phyloP scores from a whole-genome alignment of 2,797 vertebrate species.

The Phyllotis vaccarum region DNA sequence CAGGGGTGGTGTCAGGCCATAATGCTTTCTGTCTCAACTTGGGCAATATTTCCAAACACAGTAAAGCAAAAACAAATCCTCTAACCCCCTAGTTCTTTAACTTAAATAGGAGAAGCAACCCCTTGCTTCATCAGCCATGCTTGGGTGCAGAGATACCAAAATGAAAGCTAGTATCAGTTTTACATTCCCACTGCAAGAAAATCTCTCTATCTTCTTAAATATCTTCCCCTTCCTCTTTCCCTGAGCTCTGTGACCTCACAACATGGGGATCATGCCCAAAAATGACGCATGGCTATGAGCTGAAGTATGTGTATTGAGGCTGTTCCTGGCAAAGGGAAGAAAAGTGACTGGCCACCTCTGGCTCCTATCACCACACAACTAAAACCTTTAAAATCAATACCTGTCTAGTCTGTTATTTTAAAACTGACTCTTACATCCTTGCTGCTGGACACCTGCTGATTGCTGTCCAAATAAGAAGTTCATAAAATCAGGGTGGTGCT shows the following conservation, averaged over 20 bases:
- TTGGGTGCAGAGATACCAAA: not conserved
- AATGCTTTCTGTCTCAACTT: not conserved
- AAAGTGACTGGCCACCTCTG: no score
- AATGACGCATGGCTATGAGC: not conserved
- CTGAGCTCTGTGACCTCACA: not conserved
- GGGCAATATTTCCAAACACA: not conserved
- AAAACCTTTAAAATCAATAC: not conserved
- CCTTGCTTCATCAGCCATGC: not conserved
- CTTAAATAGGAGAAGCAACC: not conserved
- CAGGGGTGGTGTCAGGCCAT: not conserved
- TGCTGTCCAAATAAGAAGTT: not conserved
- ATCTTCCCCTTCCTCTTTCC: not conserved
- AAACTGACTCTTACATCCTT: not conserved
- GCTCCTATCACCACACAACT: not conserved
- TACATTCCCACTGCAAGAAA: not conserved
- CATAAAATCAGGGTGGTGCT: no score
- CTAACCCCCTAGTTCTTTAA: not conserved
- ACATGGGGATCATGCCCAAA: not conserved
- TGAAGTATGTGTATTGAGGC: not conserved
- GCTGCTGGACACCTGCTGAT: not conserved
- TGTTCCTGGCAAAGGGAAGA: no score
- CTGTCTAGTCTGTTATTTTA: not conserved
- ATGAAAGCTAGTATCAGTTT: not conserved
- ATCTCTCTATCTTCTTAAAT: not conserved
- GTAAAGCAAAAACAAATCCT: conserved; percentile 9